These are phyloP conservation scores for Lycopodina hypogea DNA, from an alignment of 37 sponge, comb jelly and placozoan species.

Conservation along the genomic window DNA sequence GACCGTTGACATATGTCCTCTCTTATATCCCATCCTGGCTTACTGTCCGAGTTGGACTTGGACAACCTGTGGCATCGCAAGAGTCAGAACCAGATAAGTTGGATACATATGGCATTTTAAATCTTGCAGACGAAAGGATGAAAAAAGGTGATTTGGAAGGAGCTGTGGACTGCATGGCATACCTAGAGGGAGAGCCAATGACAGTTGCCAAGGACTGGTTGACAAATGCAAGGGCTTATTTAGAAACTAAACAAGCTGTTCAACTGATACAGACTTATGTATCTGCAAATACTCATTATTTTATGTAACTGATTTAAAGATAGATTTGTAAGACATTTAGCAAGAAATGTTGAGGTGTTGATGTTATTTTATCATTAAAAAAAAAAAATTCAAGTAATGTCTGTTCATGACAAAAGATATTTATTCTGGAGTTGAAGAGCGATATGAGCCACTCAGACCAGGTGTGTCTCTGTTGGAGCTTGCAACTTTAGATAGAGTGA, in stretches of 20 bases:
- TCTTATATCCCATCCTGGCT: constrained; percentile 66
- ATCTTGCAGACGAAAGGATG: constrained; percentile 39
- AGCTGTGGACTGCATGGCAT: constrained; percentile 59
- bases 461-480: not conserved
- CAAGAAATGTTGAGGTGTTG: not conserved
- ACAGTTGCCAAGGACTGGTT: constrained; percentile 86
- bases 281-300: constrained; percentile 51
- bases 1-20: constrained; percentile 53
- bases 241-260: constrained; percentile 77
- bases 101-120: constrained; percentile 56
- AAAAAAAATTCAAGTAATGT: not conserved
- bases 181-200: constrained; percentile 70
- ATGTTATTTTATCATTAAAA: not conserved
- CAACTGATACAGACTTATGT: constrained; percentile 47
- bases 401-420: not conserved
- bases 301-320: not conserved
- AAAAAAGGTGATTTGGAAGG: constrained; percentile 59
- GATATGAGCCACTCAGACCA: not conserved
- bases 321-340: not conserved
- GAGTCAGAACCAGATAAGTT: not conserved
- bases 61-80: not conserved
- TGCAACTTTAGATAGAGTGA: not conserved
- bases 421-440: constrained; percentile 44
- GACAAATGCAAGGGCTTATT: constrained; percentile 61
- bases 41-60: constrained; percentile 13